Base-by-base conservation (phyloP, 1,140 invertebrate genomes). In the Eumaeus atala region DNA sequence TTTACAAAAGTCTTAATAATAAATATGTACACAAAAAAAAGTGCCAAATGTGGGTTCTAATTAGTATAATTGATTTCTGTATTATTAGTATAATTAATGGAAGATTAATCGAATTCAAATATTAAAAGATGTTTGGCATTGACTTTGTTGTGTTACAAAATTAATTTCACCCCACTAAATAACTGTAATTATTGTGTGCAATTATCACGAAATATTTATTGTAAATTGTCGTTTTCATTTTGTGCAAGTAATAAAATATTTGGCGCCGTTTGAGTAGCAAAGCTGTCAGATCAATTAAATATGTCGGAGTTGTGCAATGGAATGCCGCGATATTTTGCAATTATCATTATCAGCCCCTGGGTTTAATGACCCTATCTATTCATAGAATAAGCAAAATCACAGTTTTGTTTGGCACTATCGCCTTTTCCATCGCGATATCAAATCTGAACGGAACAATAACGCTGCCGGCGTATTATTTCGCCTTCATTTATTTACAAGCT, bases 401-500 rank as follows among this genome's bases (percentile, higher is more conserved):
- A 33, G 51, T 40, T 54, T 54, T 37, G 36, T 9, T 21, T 58
- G 48, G 47, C 58, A 17, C 55, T 56, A 60, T 60, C 58, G 48
- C 28, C 52, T 53, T 58, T 42, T 58, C 49, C 35, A 59, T 59
- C 58, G 48, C 52, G 58, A 59, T 60, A 60, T 56, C 54, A 59
- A 59, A 59, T 54, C 57, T 53, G 21, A 47, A 56, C 54, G 51
- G 54, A 60, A 60, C 58, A 60, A 60, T 60, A 60, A 60, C 51
- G 54, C 52, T 48, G 53, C 49, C 47, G 49, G 53, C 35, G 58
- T 52, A 54, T 54, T 47, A 54, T 54, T 54, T 54, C 38, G 42
- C 51, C 51, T 54, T 54, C 40, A 47, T 54, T 54, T 54, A 54
- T 54, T 54, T 54, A 54, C 44, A 51, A 59, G 50, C 56, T 59